These are phyloP conservation scores for Drosophila nigrodunni DNA, from an alignment of 1,140 invertebrate genomes.

Conservation along the genomic window DNA sequence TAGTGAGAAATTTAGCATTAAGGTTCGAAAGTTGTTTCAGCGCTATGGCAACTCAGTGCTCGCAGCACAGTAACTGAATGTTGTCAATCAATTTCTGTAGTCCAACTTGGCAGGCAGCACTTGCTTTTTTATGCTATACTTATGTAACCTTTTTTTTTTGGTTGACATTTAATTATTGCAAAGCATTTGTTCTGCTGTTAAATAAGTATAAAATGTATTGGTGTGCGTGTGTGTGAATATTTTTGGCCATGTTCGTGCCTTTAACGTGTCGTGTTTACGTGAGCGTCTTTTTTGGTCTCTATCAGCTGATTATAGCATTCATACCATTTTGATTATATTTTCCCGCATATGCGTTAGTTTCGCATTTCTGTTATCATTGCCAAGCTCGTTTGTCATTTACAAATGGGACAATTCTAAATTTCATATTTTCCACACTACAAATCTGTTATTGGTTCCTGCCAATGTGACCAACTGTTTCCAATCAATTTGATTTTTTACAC, in stretches of 20 bases:
- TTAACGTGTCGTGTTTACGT: conserved; percentile 31
- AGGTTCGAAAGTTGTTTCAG: conserved; percentile 25
- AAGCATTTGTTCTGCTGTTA: conserved; percentile 13
- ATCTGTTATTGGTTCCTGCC: conserved; percentile 6
- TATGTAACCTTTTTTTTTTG: conserved; percentile 33
- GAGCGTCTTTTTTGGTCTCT: conserved; percentile 11
- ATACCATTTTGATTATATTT: background rate
- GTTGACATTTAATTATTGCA: conserved; percentile 37
- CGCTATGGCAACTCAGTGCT: conserved; percentile 17
- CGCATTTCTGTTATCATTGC: conserved; percentile 30
- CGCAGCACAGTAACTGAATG: background rate
- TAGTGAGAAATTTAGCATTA: conserved; percentile 7
- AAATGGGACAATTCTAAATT: conserved; percentile 17
- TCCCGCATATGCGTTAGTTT: conserved; percentile 4
- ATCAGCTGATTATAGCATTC: conserved; percentile 39
- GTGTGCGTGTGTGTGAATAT: conserved; percentile 11
- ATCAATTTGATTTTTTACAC: background rate
- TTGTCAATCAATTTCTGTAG: conserved; percentile 14
- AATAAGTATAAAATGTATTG: conserved; percentile 13
- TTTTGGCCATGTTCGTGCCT: conserved; percentile 37
- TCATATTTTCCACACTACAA: conserved; percentile 17
- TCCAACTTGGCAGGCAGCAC: conserved; percentile 26
- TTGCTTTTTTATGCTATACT: conserved; percentile 19
- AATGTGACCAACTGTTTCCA: background rate
- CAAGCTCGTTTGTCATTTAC: conserved; percentile 24